Conservation (phyloP, 2,888 invertebrate species). For the Eupithecia centaureata region DNA sequence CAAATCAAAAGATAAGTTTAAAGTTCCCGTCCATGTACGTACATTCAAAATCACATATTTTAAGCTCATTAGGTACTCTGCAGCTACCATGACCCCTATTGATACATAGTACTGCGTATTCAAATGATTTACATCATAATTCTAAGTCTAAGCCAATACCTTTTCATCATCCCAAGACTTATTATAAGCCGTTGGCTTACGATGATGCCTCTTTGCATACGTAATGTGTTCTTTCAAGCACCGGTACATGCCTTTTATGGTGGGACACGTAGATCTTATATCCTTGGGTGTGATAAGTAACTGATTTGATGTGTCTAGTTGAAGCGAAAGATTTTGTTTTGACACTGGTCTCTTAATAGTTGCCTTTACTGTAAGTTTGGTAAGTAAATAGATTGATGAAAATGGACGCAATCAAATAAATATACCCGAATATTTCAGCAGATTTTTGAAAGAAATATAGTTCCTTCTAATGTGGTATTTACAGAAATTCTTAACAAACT, state of each 20-base stretch:
- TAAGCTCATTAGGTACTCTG: not conserved
- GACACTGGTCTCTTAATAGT: not conserved
- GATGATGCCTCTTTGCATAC: constrained; percentile 34
- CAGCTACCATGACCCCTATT: not conserved
- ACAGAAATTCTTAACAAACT: not conserved
- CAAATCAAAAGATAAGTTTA: not conserved
- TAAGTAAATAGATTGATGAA: too few species aligned
- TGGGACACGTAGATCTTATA: constrained; percentile 29
- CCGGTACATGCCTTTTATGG: constrained; percentile 31
- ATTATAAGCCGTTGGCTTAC: constrained; percentile 27
- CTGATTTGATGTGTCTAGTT: constrained; percentile 16
- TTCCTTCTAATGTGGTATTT: not conserved
- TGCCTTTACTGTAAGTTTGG: too few species aligned
- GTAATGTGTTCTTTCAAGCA: constrained; percentile 37
- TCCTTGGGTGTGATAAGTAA: constrained; percentile 14
- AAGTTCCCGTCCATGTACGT: not conserved
- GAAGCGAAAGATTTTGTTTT: not conserved
- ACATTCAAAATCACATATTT: not conserved
- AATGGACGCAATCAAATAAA: too few species aligned
- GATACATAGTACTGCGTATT: not conserved
- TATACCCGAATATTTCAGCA: too few species aligned
- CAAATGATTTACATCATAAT: constrained; percentile 19
- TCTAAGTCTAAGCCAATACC: constrained; percentile 13
- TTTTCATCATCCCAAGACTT: constrained; percentile 18
- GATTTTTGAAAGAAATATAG: too few species aligned